Base-by-base conservation (phyloP, 2,113 vertebrate genomes). In the Conger conger region DNA sequence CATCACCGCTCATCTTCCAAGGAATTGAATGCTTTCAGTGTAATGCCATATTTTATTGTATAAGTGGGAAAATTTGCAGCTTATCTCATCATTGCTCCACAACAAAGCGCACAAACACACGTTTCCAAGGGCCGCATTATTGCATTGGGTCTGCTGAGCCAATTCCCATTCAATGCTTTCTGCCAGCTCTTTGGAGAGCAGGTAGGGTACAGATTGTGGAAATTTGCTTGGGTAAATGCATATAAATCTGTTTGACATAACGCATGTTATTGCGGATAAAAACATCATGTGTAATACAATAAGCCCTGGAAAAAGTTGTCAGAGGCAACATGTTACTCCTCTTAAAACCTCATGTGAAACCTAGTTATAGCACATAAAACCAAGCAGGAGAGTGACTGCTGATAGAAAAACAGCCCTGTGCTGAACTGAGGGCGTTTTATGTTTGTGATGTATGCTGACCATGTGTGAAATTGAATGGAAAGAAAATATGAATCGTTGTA, bases 81-180 rank as follows among this genome's bases (percentile, higher is more conserved):
- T 27, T 63, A 8, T 23, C 57, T 23, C 6, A 1, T 33, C 11
- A n/a, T n/a, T 13, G 33, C 6, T 7, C 20, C 1, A 73, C 27
- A 73, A 33, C 3, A 7, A 73, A 33, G n/a, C 68, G 33, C 11
- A 27, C 40, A 30, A 73, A 85, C 36, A 83, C 80, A 81, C 50
- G 30, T 6, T 80, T 79, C 79, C 80, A 23, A 76, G 83, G 63
- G 83, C 50, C 54, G 15, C 78, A 79, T 85, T 84, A 81, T 84
- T 76, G 83, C 78, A 35, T 79, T 20, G 0, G 63, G 15, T 86
- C 81, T 89, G 87, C 88, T 85, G 85, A 79, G 68, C 82, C 73
- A 40, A 42, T 15, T 57, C 73, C 79, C 40, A 38, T 57, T 53
- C 35, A 20, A 17, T 30, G 38, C 81, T 73, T 33, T 78, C 82